These are phyloP conservation scores for Bergia puertoricense DNA, from an alignment of 92 coral and sea anemone species.

Conservation along the genomic window DNA sequence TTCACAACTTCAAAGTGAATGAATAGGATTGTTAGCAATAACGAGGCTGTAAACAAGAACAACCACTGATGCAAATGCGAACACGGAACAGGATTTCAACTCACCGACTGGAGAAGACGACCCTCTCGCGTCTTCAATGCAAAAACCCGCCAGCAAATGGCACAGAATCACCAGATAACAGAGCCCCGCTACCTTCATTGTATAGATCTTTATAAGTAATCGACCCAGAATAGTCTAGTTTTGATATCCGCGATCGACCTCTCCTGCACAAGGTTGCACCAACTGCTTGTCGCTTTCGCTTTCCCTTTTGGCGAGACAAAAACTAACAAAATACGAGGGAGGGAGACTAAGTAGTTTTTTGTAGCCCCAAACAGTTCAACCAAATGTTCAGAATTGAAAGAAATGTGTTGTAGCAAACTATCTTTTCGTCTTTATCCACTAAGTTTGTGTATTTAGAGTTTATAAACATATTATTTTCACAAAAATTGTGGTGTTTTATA, in stretches of 20 bases:
- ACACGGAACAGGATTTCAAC: background rate
- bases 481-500: background rate
- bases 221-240: background rate
- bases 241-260: background rate
- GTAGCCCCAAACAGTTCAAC: background rate
- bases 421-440: background rate
- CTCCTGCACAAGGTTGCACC: too few relatives aligned
- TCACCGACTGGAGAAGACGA: background rate
- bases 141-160: background rate
- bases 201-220: background rate
- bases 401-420: background rate
- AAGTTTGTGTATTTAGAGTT: background rate
- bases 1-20: background rate
- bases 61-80: background rate
- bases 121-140: background rate
- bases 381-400: background rate
- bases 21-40: background rate
- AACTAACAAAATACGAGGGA: background rate
- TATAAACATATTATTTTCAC: background rate
- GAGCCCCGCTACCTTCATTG: background rate
- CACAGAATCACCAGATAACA: background rate
- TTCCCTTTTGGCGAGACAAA: background rate
- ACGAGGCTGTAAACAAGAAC: background rate
- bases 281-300: background rate
- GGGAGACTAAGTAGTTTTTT: slow-evolving; percentile 2